Percentiles rank a stretch among this genome's conserved stretches.
Evolutionary conservation across 2,113 vertebrate species (phyloP).

Genomic region (Hypomesus transpacificus): DNA sequence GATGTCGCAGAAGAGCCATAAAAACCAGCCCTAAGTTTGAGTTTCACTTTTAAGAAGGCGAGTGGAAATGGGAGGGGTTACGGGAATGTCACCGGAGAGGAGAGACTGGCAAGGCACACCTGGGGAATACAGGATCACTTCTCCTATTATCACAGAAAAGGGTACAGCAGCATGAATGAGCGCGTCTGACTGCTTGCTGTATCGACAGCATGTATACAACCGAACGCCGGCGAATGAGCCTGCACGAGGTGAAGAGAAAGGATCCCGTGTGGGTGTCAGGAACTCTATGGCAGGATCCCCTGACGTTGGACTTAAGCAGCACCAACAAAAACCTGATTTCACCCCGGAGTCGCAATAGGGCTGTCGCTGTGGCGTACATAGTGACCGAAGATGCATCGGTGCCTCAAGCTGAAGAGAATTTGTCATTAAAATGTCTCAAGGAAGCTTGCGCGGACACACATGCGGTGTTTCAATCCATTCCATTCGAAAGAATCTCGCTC

Average conservation of each 20-base stretch:
- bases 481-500: slow-evolving; percentile 71
- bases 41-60: slow-evolving; percentile 27
- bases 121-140: slow-evolving; percentile 34
- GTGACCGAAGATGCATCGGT: slow-evolving; percentile 64
- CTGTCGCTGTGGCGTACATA: slow-evolving; percentile 74
- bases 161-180: not conserved
- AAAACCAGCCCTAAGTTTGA: not conserved
- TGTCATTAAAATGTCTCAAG: slow-evolving; percentile 72
- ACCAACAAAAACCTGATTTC: slow-evolving; percentile 40
- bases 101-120: slow-evolving; percentile 39
- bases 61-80: slow-evolving; percentile 25
- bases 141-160: not conserved
- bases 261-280: slow-evolving; percentile 63
- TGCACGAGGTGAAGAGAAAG: slow-evolving; percentile 55
- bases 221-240: slow-evolving; percentile 70
- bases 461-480: slow-evolving; percentile 64
- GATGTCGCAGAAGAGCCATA: slow-evolving; percentile 40
- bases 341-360: slow-evolving; percentile 66
- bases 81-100: slow-evolving; percentile 33
- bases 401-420: slow-evolving; percentile 60
- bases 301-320: slow-evolving; percentile 68
- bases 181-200: not conserved
- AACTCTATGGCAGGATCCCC: slow-evolving; percentile 84
- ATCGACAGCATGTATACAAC: slow-evolving; percentile 63
- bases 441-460: slow-evolving; percentile 76